A percentile compares a stretch with the other conserved stretches of the same genome.
These are phyloP conservation scores for Macroteleia sp. DNA, from an alignment of 2,888 invertebrate genomes.

Conservation along the genomic window DNA sequence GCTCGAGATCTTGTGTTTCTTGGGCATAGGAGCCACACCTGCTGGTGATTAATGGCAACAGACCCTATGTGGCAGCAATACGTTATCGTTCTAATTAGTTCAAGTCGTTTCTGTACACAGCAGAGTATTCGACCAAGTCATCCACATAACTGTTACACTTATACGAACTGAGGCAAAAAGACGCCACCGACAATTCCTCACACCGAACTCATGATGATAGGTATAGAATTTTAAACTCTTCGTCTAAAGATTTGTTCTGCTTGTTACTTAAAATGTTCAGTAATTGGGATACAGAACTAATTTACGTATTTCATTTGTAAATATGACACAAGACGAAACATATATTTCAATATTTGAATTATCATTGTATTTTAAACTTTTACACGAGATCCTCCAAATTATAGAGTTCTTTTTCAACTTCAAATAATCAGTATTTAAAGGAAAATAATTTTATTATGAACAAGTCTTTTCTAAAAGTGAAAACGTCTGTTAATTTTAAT, in stretches of 20 bases:
- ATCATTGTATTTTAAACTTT: no score
- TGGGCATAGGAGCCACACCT: conserved; percentile 50
- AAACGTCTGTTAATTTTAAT: no score
- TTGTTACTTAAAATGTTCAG: background rate
- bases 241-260: background rate
- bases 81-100: conserved; percentile 63
- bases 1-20: conserved; percentile 34
- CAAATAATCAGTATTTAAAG: no score
- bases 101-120: conserved; percentile 55
- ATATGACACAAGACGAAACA: no score
- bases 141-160: conserved; percentile 54
- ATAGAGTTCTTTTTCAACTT: no score
- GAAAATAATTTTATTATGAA: no score
- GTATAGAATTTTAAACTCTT: conserved; percentile 22
- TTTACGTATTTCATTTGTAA: no score
- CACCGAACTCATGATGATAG: conserved; percentile 7
- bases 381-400: no score
- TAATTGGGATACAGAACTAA: conserved; percentile 3
- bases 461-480: no score
- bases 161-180: conserved; percentile 34
- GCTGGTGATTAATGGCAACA: conserved; percentile 54
- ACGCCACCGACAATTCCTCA: conserved; percentile 18
- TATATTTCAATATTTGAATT: no score
- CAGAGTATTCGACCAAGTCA: conserved; percentile 47
- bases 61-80: conserved; percentile 53